A percentile compares a stretch with the other conserved stretches of the same genome.
phyloP scores from a whole-genome alignment of 2,113 vertebrate species.

The Equus quagga region DNA sequence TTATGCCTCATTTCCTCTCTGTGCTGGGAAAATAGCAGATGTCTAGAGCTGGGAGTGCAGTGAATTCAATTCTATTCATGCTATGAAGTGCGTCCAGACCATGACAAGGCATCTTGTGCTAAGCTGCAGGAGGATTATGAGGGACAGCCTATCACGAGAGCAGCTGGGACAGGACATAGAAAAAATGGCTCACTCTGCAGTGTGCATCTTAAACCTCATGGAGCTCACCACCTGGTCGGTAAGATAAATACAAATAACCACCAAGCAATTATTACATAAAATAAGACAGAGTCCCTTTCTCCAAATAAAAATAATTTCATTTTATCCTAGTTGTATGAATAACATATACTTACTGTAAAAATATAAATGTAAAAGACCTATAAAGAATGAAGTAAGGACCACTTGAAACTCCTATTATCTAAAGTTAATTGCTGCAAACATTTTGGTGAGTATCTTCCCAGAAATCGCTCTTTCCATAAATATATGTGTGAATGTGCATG shows the following conservation, averaged over 20 bases:
- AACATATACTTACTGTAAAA: slow-evolving; percentile 35
- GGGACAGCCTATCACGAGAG: neutral
- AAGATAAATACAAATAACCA: neutral
- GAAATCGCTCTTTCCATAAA: slow-evolving; percentile 33
- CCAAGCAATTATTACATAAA: slow-evolving; percentile 26
- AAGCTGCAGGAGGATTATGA: neutral
- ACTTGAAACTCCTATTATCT: neutral
- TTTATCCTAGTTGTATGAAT: neutral
- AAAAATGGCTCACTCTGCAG: neutral
- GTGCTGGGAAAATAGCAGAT: neutral
- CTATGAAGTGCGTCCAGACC: neutral
- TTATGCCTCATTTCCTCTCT: neutral
- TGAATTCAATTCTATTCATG: neutral
- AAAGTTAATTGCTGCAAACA: neutral
- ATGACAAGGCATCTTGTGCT: neutral
- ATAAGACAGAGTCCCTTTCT: neutral
- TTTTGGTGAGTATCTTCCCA: slow-evolving; percentile 25
- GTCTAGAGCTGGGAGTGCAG: neutral
- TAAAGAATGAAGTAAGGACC: slow-evolving; percentile 29
- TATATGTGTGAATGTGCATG: neutral
- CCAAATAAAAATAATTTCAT: slow-evolving; percentile 10
- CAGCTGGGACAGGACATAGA: neutral
- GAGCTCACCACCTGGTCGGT: neutral
- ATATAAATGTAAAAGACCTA: neutral
- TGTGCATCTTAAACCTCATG: neutral